Evolutionary conservation across 2,113 vertebrate species (phyloP).

Genomic region (Prochilodus magdalenae): DNA sequence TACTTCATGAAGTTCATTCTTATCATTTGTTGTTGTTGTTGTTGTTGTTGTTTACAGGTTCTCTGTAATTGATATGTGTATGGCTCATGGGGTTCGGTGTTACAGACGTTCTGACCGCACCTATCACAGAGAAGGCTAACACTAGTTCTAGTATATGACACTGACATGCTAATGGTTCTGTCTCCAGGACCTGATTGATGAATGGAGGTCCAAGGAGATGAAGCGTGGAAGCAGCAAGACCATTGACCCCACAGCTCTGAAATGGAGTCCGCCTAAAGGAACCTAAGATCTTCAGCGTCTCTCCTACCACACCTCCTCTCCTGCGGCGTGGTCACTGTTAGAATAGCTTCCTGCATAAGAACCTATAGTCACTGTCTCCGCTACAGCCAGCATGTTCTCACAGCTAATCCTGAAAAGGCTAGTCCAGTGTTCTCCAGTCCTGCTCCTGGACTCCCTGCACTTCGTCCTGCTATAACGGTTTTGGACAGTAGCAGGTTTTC

Average conservation of each 20-base stretch:
- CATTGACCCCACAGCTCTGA: slow-evolving; percentile 94
- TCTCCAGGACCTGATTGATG: slow-evolving; percentile 92
- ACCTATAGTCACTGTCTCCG: background rate
- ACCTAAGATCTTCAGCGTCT: slow-evolving; percentile 73
- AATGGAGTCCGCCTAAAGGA: slow-evolving; percentile 98
- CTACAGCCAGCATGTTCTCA: background rate
- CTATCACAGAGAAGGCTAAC: no score
- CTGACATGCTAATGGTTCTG: background rate
- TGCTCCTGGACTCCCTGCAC: background rate
- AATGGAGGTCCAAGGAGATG: slow-evolving; percentile 96
- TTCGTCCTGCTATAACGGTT: no score
- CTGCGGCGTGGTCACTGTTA: slow-evolving; percentile 27
- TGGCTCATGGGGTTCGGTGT: no score
- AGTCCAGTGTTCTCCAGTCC: background rate
- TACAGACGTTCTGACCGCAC: no score
- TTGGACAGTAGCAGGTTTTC: no score
- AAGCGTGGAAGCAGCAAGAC: slow-evolving; percentile 91
- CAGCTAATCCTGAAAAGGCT: background rate
- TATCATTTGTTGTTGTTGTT: no score
- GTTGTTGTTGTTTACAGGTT: no score
- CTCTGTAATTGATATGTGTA: no score
- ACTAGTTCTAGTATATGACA: background rate
- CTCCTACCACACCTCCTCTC: background rate
- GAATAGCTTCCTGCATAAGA: background rate
- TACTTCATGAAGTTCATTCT: no score